These are phyloP conservation scores for Chelmon rostratus DNA, from an alignment of 2,797 vertebrate species.

Conservation along the genomic window DNA sequence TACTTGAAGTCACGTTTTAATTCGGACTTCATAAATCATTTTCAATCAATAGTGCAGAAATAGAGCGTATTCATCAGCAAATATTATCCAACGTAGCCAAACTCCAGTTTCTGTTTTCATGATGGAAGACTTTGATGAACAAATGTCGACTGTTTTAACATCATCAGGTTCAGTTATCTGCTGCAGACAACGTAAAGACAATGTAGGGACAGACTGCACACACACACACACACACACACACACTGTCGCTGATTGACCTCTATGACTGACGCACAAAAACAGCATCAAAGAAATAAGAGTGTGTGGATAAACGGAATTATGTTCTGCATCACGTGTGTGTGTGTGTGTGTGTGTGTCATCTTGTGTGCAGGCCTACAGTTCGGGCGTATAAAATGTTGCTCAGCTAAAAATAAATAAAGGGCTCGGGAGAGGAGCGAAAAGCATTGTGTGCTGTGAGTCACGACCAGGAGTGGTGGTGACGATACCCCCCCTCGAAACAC, in stretches of 20 bases:
- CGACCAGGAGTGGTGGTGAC: slow-evolving; percentile 75
- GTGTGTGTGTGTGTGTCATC: slow-evolving; percentile 33
- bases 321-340: slow-evolving; percentile 23
- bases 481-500: slow-evolving; percentile 37
- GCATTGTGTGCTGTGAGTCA: slow-evolving; percentile 77
- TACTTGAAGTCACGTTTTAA: not conserved
- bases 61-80: not conserved
- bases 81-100: not conserved
- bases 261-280: slow-evolving; percentile 20
- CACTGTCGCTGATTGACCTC: not conserved
- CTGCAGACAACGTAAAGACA: slow-evolving; percentile 27
- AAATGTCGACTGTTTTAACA: not conserved
- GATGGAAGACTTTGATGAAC: slow-evolving; percentile 13
- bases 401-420: slow-evolving; percentile 81
- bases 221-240: too few relatives aligned
- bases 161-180: slow-evolving; percentile 12
- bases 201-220: not conserved
- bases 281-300: slow-evolving; percentile 12
- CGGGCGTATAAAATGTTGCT: slow-evolving; percentile 68
- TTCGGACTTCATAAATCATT: too few relatives aligned
- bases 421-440: slow-evolving; percentile 70
- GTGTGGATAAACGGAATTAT: slow-evolving; percentile 28
- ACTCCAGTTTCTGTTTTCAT: not conserved
- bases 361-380: slow-evolving; percentile 58
- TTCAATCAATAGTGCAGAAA: slow-evolving; percentile 6